Evolutionary conservation across 2,113 vertebrate species (phyloP).

Genomic region (Hippocampus comes): DNA sequence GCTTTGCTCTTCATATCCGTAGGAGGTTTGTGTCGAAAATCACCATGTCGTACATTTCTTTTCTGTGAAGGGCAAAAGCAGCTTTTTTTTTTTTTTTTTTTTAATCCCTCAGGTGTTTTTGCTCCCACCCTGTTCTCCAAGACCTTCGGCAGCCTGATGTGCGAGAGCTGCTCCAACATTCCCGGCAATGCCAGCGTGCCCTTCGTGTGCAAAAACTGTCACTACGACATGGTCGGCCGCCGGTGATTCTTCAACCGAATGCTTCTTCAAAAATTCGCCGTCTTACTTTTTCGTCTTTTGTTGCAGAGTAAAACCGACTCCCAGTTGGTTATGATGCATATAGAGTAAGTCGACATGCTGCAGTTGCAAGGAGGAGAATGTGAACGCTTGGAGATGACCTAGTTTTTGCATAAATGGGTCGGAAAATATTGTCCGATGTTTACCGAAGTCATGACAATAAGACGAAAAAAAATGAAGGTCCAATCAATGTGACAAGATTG

Average conservation of each 20-base stretch:
- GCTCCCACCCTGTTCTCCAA: conserved; percentile 88
- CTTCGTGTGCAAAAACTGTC: conserved; percentile 81
- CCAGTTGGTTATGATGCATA: conserved; percentile 77
- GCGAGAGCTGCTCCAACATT: conserved; percentile 76
- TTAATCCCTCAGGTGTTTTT: conserved; percentile 75
- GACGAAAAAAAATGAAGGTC: too few relatives aligned
- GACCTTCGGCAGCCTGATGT: conserved; percentile 81
- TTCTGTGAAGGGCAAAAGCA: not conserved
- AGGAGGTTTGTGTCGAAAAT: conserved; percentile 72
- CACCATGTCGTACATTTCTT: not conserved
- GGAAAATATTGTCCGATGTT: too few relatives aligned
- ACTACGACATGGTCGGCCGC: conserved; percentile 78
- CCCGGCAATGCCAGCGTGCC: conserved; percentile 69
- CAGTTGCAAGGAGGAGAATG: not conserved
- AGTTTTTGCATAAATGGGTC: too few relatives aligned
- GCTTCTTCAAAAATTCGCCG: not conserved
- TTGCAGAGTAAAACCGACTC: conserved; percentile 67
- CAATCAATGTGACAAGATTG: too few relatives aligned
- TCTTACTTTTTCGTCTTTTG: conserved; percentile 12
- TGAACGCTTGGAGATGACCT: not conserved
- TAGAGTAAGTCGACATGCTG: conserved; percentile 78
- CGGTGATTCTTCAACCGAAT: too few relatives aligned
- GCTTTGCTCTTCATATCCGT: conserved; percentile 86
- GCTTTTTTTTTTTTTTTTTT: not conserved
- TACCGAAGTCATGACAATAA: too few relatives aligned